Conservation (phyloP, 2,797 vertebrate genomes). For the Gephyroberyx darwinii region DNA sequence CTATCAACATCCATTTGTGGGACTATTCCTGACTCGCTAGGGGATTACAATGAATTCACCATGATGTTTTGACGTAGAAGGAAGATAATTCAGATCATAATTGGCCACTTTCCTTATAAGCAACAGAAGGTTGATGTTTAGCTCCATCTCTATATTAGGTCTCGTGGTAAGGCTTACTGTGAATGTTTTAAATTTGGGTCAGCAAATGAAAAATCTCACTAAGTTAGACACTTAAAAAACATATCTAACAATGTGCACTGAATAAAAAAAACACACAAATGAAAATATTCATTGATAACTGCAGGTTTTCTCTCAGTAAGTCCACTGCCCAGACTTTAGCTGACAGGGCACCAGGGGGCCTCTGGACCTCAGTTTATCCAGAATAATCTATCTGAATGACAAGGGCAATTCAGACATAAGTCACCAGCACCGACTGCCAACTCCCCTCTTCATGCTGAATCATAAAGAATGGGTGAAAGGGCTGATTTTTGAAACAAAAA, state of each 20-base stretch:
- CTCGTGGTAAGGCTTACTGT: too few species aligned
- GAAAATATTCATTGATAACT: too few species aligned
- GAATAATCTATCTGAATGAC: conserved; percentile 25
- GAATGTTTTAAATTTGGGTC: too few species aligned
- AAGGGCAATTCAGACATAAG: conserved; percentile 20
- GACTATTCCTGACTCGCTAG: background rate
- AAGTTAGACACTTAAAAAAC: too few species aligned
- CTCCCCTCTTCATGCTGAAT: conserved; percentile 13
- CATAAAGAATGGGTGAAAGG: conserved; percentile 11
- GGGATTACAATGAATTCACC: background rate
- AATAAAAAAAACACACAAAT: too few species aligned
- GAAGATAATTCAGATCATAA: background rate
- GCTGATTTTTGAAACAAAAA: conserved; percentile 2
- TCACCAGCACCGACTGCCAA: conserved; percentile 16
- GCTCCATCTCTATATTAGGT: background rate
- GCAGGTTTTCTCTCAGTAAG: too few species aligned
- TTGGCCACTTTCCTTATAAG: background rate
- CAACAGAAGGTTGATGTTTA: background rate
- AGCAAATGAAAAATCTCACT: too few species aligned
- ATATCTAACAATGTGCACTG: too few species aligned
- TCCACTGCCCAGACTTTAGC: background rate
- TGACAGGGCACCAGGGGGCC: background rate
- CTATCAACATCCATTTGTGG: background rate
- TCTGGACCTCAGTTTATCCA: conserved; percentile 10
- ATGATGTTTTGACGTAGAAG: background rate